Conservation (phyloP, 2,888 invertebrate genomes). For the Drosophila phalerata region DNA sequence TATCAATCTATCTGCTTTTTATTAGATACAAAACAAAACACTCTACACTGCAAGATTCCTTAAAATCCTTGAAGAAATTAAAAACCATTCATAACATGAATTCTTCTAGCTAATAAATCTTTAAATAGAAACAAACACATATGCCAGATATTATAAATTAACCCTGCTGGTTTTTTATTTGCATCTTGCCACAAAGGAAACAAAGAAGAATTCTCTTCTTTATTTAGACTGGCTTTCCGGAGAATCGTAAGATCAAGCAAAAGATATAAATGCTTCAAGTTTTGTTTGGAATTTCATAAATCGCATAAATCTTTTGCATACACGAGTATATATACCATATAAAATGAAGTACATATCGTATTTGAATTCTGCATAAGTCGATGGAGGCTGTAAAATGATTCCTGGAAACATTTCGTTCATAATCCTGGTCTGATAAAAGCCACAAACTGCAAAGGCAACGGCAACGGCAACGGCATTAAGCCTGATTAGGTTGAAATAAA, state of each 20-base stretch:
- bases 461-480: conserved; percentile 77
- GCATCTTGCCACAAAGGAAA: conserved; percentile 1
- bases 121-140: not conserved
- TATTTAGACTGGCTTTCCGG: conserved; percentile 15
- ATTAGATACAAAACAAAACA: no score
- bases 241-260: conserved; percentile 17
- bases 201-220: conserved; percentile 9
- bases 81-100: not conserved
- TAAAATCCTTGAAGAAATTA: not conserved
- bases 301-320: conserved; percentile 47
- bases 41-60: no score
- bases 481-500: conserved; percentile 64
- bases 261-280: conserved; percentile 26
- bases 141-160: not conserved
- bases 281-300: conserved; percentile 38
- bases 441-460: conserved; percentile 26
- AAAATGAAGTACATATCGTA: conserved; percentile 42
- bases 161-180: not conserved
- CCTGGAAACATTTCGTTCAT: conserved; percentile 39
- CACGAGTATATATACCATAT: conserved; percentile 12
- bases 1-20: no score
- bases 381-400: conserved; percentile 44
- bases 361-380: conserved; percentile 48
- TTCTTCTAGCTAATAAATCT: conserved; percentile 3
- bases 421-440: conserved; percentile 44